These are phyloP conservation scores for Pycnonotus jocosus DNA, from an alignment of 2,113 vertebrate genomes.

Conservation along the genomic window DNA sequence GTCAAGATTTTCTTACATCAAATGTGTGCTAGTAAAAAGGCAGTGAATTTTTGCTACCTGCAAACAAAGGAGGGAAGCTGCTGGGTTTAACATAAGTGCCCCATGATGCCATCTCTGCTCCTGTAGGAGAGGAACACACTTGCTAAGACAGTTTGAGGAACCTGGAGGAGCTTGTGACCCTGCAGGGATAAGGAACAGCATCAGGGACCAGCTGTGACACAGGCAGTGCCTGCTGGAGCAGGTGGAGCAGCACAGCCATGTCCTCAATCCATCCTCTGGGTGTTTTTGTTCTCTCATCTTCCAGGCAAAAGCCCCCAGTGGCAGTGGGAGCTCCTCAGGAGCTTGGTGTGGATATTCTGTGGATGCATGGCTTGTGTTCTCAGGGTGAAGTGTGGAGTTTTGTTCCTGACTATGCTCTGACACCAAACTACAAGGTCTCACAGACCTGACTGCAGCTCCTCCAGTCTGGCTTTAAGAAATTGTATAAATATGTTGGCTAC, in stretches of 20 bases:
- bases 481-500: neutral
- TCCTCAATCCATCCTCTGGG: fast-evolving
- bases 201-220: neutral
- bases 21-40: neutral
- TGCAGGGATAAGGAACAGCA: fast-evolving
- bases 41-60: neutral
- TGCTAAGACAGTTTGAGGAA: neutral
- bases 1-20: neutral
- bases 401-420: fast-evolving
- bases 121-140: neutral
- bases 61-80: neutral
- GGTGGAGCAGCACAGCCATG: neutral
- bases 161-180: neutral
- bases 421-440: neutral
- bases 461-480: neutral
- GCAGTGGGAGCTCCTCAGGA: neutral
- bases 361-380: fast-evolving
- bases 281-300: neutral
- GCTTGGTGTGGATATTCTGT: fast-evolving
- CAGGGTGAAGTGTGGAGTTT: neutral
- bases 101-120: neutral
- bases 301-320: neutral
- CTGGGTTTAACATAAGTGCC: neutral
- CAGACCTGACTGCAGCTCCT: neutral
- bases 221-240: neutral